Evolutionary conservation across 2,113 vertebrate species (phyloP), one percentile per base, ranked within the genome.

Genomic region (Stercorarius parasiticus): DNA sequence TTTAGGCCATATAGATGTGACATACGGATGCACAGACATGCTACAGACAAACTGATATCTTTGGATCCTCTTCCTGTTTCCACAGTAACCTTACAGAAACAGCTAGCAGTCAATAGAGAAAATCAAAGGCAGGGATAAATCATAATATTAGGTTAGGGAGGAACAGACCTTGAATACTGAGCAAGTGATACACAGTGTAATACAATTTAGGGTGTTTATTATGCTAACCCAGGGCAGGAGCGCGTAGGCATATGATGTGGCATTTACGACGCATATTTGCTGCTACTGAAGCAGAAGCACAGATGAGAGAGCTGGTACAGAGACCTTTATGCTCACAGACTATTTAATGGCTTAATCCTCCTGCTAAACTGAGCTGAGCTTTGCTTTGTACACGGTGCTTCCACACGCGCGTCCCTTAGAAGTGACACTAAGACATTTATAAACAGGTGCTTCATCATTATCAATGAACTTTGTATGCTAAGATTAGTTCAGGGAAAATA

Each of bases 121-220:
- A 97, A 98, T 95, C 89, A 94, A 96, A 97, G 58, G 64, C 84
- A 96, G 49, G 72, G 92, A 93, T 96, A 97, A 98, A 95, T 97
- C 86, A 97, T 95, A 96, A 97, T 97, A 97, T 97, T 96, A 91
- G 86, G 90, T 97, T 97, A 97, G 55, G 80, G 66, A 95, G 70
- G 74, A 96, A 43, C 95, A 93, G 80, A 26, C 47, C 86, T 96
- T 92, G 98, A 97, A 97, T 98, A 95, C 93, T 77, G 95, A 98
- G 91, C 25, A 66, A 79, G 43, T 71, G 85, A 92, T 97, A 93
- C 32, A 79, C 11, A 69, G 45, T 13, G 1, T 97, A 98, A 98
- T 87, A 89, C 17, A 42, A 97, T 97, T 97, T 96, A 87, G 74
- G 53, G 52, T 58, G 56, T 81, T 93, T 86, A 29, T 95, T 97